Evolutionary conservation across 1,140 invertebrate species (phyloP).

Genomic region (Drosophila orosa): DNA sequence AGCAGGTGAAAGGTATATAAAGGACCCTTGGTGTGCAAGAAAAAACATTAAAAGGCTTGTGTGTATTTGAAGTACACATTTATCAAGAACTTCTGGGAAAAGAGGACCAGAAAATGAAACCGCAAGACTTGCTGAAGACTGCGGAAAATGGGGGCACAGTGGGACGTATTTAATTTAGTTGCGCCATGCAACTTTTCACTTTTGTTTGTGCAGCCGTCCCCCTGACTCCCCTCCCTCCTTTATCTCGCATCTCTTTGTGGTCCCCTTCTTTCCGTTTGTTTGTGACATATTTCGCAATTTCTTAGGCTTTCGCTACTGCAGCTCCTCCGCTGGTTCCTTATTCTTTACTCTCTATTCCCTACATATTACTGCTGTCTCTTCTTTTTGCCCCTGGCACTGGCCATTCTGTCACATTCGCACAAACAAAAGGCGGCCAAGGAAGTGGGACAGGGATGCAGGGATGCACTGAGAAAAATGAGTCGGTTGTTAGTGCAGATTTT

Average conservation of each 20-base stretch:
- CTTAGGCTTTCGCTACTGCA: constrained; percentile 51
- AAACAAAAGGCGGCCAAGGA: constrained; percentile 8
- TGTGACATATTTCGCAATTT: constrained; percentile 59
- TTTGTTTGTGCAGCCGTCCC: constrained; percentile 18
- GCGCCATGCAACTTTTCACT: constrained; percentile 38
- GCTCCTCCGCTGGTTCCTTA: constrained; percentile 10
- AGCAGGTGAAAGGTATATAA: not conserved
- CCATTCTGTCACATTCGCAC: constrained; percentile 25
- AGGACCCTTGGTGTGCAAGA: not conserved
- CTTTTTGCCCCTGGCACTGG: constrained; percentile 26
- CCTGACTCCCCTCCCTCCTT: not conserved
- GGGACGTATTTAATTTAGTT: constrained; percentile 38
- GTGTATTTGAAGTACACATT: constrained; percentile 7
- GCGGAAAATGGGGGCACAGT: constrained; percentile 30
- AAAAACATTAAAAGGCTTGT: not conserved
- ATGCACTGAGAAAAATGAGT: constrained; percentile 8
- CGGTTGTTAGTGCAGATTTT: not conserved
- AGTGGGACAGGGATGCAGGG: constrained; percentile 24
- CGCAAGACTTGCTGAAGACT: constrained; percentile 4
- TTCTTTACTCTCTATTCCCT: constrained; percentile 1
- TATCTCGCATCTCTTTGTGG: constrained; percentile 20
- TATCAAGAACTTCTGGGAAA: constrained; percentile 8
- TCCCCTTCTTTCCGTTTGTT: constrained; percentile 21
- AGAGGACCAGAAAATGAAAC: constrained; percentile 5
- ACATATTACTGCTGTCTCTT: constrained; percentile 17